A percentile compares a stretch with the other conserved stretches of the same genome.
These are phyloP conservation scores for Leptopilina myrica DNA, from an alignment of 2,888 invertebrate genomes.

Conservation along the genomic window DNA sequence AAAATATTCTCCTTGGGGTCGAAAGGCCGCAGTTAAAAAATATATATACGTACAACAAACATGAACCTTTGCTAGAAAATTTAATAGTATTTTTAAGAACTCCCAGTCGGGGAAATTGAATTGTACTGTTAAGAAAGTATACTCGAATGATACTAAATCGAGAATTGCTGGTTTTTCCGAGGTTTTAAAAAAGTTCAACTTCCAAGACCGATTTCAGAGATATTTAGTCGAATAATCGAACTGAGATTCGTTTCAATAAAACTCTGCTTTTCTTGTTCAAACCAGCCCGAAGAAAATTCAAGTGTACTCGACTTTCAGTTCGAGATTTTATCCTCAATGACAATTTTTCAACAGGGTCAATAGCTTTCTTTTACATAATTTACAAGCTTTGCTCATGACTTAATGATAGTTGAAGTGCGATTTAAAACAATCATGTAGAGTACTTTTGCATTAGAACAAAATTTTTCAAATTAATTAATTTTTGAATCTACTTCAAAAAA, in stretches of 20 bases:
- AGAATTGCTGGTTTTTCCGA: conserved; percentile 5
- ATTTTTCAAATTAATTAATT: too few species aligned
- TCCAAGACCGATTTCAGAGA: conserved; percentile 3
- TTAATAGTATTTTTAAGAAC: conserved; percentile 19
- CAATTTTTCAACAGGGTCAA: conserved; percentile 19
- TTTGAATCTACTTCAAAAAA: too few species aligned
- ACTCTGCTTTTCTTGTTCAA: conserved; percentile 30
- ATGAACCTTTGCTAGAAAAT: not conserved
- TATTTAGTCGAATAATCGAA: conserved; percentile 22
- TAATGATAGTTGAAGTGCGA: conserved; percentile 8
- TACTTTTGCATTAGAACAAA: too few species aligned
- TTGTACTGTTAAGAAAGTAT: not conserved
- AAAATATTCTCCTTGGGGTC: conserved; percentile 48
- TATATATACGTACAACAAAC: not conserved
- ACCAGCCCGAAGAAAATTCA: conserved; percentile 18
- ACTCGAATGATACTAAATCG: conserved; percentile 32
- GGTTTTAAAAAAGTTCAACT: conserved; percentile 6
- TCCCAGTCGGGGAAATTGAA: conserved; percentile 26
- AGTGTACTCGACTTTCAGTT: conserved; percentile 1
- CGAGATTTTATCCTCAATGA: conserved; percentile 10
- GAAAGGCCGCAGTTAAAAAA: not conserved
- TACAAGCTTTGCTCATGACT: conserved; percentile 18
- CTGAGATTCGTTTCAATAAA: conserved; percentile 33
- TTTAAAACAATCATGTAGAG: not conserved
- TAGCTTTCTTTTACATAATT: conserved; percentile 26